These are phyloP conservation scores for Lamellibrachia satsuma DNA, from an alignment of 2,888 invertebrate species.

Conservation along the genomic window DNA sequence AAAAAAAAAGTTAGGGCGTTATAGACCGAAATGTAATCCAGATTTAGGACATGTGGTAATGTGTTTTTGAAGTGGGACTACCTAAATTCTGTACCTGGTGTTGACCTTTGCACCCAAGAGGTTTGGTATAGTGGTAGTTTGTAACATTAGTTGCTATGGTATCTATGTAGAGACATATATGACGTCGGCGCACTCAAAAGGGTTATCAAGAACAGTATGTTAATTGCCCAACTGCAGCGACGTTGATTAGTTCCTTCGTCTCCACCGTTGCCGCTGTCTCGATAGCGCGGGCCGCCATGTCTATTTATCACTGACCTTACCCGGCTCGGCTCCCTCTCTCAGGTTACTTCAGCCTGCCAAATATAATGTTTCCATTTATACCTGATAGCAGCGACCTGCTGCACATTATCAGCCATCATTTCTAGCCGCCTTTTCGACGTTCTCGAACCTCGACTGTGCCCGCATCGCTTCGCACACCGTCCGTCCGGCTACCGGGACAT, in stretches of 20 bases:
- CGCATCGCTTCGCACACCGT: background rate
- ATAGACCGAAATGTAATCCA: no score
- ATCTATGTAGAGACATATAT: background rate
- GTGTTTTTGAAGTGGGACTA: no score
- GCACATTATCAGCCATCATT: background rate
- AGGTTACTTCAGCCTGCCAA: background rate
- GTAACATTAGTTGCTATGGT: background rate
- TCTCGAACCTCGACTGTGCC: background rate
- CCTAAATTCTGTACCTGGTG: background rate
- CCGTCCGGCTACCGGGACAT: background rate
- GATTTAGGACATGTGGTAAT: no score
- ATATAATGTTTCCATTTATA: background rate
- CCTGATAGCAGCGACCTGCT: background rate
- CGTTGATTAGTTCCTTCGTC: background rate
- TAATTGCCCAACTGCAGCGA: background rate
- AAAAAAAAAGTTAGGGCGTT: no score
- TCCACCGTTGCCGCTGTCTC: background rate
- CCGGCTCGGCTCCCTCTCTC: background rate
- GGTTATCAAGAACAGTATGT: background rate
- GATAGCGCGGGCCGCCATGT: background rate
- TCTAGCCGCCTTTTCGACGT: background rate
- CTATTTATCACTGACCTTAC: conserved; percentile 9
- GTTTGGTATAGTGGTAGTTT: background rate
- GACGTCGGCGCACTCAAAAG: background rate
- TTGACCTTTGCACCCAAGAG: background rate